Percentiles rank a stretch among this genome's conserved stretches.
phyloP scores from a whole-genome alignment of 2,113 vertebrate genomes.

The Trichomycterus rosablanca region DNA sequence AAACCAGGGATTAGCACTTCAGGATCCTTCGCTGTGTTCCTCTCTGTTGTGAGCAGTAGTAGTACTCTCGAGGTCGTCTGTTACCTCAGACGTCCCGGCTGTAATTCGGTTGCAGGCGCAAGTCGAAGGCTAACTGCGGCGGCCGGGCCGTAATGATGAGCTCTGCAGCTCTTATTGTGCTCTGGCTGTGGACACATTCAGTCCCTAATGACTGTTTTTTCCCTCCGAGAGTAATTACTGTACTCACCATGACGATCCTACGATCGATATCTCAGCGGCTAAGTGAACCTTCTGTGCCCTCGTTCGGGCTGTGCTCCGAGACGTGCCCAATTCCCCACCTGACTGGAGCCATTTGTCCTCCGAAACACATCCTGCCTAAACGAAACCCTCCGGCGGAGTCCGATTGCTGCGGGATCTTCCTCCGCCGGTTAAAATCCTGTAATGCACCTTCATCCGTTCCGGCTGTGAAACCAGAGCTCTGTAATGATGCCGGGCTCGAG shows the following conservation, averaged over 20 bases:
- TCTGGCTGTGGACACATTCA: constrained; percentile 5
- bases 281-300: constrained; percentile 27
- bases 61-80: too few relatives aligned
- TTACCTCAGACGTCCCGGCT: too few relatives aligned
- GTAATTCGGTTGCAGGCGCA: too few relatives aligned
- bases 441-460: constrained; percentile 6
- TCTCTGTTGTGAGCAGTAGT: too few relatives aligned
- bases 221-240: constrained; percentile 37
- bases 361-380: constrained; percentile 14
- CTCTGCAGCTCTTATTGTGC: neutral
- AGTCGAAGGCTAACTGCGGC: too few relatives aligned
- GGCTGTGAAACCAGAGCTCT: constrained; percentile 22
- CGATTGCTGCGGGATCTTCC: constrained; percentile 22
- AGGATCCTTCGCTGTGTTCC: too few relatives aligned
- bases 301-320: constrained; percentile 23
- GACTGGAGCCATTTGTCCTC: constrained; percentile 28
- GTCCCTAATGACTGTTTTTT: neutral
- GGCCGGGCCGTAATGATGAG: too few relatives aligned
- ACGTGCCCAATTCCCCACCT: constrained; percentile 25
- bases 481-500: neutral
- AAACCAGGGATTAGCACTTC: too few relatives aligned
- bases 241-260: constrained; percentile 10
- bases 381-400: constrained; percentile 25
- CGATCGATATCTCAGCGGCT: constrained; percentile 29
- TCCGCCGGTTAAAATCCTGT: constrained; percentile 16